Base-by-base conservation (phyloP, 2,797 vertebrate species). In the Enteromius viviparus region DNA sequence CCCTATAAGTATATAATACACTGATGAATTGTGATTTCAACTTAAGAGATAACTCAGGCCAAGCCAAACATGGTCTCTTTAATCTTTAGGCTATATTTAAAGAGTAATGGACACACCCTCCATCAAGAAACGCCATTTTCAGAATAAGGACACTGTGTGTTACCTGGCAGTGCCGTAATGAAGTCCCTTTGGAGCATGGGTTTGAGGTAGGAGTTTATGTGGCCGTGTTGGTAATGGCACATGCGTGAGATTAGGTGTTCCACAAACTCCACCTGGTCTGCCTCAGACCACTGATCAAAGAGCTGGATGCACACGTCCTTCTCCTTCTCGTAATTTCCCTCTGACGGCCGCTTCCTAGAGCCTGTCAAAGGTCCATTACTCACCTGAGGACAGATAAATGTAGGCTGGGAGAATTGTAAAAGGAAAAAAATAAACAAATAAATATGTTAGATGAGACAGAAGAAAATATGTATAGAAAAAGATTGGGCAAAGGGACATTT, bases 221-320 rank as follows among this genome's bases (percentile, higher is more conserved):
- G 97, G 92, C 98, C 98, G 95, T 99, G 98, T 95, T 99, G 98
- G 93, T 99, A 99, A 93, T 99, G 98, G 96, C 98, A 99, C 98
- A 99, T 99, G 90, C 97, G 97, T 90, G 98, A 99, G 94, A 99
- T 99, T 90, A 99, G 96, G 92, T 98, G 98, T 92, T 99, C 98
- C 89, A 99, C 98, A 94, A 99, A 99, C 90, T 99, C 97, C 89
- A 99, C 97, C 91, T 99, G 98, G 95, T 99, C 98, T 19, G 97
- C 96, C 91, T 99, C 98, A 85, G 98, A 98, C 98, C 98, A 99
- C 96, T 98, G 97, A 87, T 96, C 95, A 92, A 96, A 96, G 82
- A 95, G 95, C 86, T 96, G 96, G 90, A 96, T 96, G 90, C 96
- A 96, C 90, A 96, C 94, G 91, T 96, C 95, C 91, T 96, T 96